These are phyloP conservation scores for Sphenopsis melanotis DNA, from an alignment of 2,797 vertebrate genomes.

Conservation along the genomic window DNA sequence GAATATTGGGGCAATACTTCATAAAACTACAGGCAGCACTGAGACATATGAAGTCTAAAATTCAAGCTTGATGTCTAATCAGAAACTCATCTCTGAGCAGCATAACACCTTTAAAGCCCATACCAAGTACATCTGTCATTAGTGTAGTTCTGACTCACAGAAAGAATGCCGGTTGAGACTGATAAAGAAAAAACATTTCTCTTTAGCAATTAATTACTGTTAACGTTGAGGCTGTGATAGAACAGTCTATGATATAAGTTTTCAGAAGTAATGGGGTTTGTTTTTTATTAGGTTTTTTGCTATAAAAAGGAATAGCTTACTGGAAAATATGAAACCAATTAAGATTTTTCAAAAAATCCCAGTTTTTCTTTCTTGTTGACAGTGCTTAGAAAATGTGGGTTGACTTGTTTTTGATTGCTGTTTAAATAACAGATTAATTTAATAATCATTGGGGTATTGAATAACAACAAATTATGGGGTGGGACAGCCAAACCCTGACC, in stretches of 20 bases:
- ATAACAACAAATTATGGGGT: conserved; percentile 75
- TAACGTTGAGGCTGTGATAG: background rate
- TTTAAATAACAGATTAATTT: conserved; percentile 81
- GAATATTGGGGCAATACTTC: background rate
- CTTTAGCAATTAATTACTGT: background rate
- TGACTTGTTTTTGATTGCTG: conserved; percentile 70
- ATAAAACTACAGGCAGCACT: background rate
- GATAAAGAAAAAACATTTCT: background rate
- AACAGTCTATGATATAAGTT: background rate
- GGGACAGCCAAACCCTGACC: conserved; percentile 73
- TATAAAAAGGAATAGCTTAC: conserved; percentile 5
- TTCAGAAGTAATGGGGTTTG: background rate
- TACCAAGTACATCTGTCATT: background rate
- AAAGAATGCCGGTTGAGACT: background rate
- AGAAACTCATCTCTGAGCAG: background rate
- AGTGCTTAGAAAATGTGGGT: conserved; percentile 70
- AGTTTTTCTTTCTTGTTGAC: conserved; percentile 69
- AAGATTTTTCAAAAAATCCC: background rate
- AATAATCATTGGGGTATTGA: conserved; percentile 77
- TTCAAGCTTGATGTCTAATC: background rate
- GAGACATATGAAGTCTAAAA: background rate
- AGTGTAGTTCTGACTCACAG: background rate
- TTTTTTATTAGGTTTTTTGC: background rate
- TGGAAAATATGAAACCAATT: conserved; percentile 62
- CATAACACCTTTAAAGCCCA: background rate